Percentiles rank a stretch among this genome's conserved stretches.
These are phyloP conservation scores for Pterocles orientalis DNA, from an alignment of 2,113 vertebrate genomes.

Conservation along the genomic window DNA sequence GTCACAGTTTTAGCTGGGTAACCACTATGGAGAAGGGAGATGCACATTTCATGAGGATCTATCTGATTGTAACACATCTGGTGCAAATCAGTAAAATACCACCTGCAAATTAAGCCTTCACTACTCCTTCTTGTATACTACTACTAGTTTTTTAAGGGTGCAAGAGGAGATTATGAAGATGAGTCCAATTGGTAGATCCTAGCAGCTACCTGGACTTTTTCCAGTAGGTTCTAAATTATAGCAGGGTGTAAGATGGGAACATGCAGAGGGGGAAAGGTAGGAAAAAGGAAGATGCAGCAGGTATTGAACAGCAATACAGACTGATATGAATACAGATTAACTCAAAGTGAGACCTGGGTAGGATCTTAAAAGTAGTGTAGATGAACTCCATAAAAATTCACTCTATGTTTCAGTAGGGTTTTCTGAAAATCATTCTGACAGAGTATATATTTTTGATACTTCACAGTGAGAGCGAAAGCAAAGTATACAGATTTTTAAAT, in stretches of 20 bases:
- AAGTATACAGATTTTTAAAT: not conserved
- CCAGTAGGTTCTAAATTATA: not conserved
- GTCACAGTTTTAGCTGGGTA: not conserved
- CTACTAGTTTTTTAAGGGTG: too few relatives aligned
- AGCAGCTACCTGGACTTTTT: not conserved
- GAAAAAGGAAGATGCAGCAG: not conserved
- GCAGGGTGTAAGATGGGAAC: not conserved
- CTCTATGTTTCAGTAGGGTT: not conserved
- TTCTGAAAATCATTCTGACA: not conserved
- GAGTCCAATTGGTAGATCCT: not conserved
- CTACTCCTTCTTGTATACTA: rapidly evolving
- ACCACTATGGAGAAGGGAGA: not conserved
- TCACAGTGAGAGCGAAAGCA: not conserved
- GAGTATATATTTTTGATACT: not conserved
- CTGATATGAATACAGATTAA: not conserved
- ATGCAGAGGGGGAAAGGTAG: not conserved
- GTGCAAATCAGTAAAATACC: not conserved
- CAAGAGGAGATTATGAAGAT: not conserved
- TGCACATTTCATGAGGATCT: not conserved
- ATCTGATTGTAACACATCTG: not conserved
- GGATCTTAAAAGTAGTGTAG: not conserved
- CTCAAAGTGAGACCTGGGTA: not conserved
- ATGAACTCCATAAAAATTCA: not conserved
- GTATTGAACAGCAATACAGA: not conserved
- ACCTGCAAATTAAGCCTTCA: not conserved